A percentile compares a stretch with the other conserved stretches of the same genome.
Conservation (phyloP, 2,888 invertebrate species). For the Argynnis bischoffii region DNA sequence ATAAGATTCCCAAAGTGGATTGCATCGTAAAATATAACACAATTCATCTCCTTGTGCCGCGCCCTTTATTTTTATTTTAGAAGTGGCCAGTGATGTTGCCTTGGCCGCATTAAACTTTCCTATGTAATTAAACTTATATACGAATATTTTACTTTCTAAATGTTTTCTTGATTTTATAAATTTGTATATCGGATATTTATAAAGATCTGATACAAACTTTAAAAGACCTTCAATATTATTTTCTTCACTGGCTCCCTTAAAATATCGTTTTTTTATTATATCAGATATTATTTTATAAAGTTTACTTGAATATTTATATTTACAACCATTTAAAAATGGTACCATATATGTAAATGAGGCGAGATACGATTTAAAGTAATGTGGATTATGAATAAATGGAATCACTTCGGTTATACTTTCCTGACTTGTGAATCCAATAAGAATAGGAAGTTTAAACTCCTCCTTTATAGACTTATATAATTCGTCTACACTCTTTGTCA, state of each 20-base stretch:
- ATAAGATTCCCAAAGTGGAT: slow-evolving; percentile 66
- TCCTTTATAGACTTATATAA: slow-evolving; percentile 42
- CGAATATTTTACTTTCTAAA: slow-evolving; percentile 53
- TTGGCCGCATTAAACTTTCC: slow-evolving; percentile 68
- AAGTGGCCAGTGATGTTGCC: slow-evolving; percentile 55
- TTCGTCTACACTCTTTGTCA: slow-evolving; percentile 49
- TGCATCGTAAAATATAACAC: slow-evolving; percentile 74
- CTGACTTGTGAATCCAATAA: slow-evolving; percentile 77
- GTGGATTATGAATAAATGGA: slow-evolving; percentile 66
- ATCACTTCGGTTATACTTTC: slow-evolving; percentile 75
- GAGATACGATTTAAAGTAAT: slow-evolving; percentile 58
- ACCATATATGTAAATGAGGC: slow-evolving; percentile 67
- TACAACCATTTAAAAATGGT: slow-evolving; percentile 65
- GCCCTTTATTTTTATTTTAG: slow-evolving; percentile 58
- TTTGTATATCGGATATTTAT: slow-evolving; percentile 70
- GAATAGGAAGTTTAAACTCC: slow-evolving; percentile 55
- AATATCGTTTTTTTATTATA: slow-evolving; percentile 63
- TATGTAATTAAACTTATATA: slow-evolving; percentile 75
- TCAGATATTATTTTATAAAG: slow-evolving; percentile 54
- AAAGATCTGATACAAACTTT: slow-evolving; percentile 70
- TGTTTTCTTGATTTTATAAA: slow-evolving; percentile 57
- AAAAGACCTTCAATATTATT: slow-evolving; percentile 59
- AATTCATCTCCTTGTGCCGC: slow-evolving; percentile 77
- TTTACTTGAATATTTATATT: slow-evolving; percentile 54
- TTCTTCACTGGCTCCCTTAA: slow-evolving; percentile 55